Evolutionary conservation across 2,797 vertebrate genomes (phyloP).

Genomic region (Tolypeutes matacus): DNA sequence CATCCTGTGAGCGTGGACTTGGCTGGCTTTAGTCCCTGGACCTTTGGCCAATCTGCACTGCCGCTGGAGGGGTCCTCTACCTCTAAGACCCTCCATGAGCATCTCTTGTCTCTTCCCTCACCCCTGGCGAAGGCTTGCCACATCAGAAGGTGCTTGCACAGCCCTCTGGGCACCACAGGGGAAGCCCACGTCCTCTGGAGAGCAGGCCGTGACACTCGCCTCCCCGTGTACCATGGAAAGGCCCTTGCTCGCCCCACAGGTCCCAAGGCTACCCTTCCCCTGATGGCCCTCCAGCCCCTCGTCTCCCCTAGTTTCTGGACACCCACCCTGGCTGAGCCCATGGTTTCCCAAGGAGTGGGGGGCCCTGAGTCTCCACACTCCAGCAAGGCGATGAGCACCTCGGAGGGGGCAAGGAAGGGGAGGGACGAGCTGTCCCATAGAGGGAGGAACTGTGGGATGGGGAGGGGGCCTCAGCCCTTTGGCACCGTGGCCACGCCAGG

Average conservation of each 20-base stretch:
- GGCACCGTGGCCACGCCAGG: not conserved
- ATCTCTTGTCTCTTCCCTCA: not conserved
- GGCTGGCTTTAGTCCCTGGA: not conserved
- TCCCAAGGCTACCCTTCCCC: not conserved
- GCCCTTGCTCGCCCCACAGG: not conserved
- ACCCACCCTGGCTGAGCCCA: not conserved
- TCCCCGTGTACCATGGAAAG: too few species aligned
- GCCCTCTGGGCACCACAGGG: too few species aligned
- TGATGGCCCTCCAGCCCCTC: not conserved
- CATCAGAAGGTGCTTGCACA: too few species aligned
- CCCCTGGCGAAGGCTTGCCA: too few species aligned
- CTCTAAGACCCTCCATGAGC: not conserved
- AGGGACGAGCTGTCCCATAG: too few species aligned
- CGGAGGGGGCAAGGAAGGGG: not conserved
- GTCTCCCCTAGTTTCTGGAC: too few species aligned
- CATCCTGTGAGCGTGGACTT: not conserved
- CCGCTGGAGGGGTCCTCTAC: too few species aligned
- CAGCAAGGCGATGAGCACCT: not conserved
- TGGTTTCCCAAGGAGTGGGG: not conserved
- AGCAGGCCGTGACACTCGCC: not conserved
- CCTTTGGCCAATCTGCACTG: too few species aligned
- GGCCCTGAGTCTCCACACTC: not conserved
- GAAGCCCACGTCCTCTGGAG: too few species aligned
- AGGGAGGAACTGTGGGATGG: too few species aligned
- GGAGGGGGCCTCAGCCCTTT: not conserved